Evolutionary conservation across 2,113 vertebrate species (phyloP), one percentile per base, ranked within the genome.

Genomic region (Struthio camelus): DNA sequence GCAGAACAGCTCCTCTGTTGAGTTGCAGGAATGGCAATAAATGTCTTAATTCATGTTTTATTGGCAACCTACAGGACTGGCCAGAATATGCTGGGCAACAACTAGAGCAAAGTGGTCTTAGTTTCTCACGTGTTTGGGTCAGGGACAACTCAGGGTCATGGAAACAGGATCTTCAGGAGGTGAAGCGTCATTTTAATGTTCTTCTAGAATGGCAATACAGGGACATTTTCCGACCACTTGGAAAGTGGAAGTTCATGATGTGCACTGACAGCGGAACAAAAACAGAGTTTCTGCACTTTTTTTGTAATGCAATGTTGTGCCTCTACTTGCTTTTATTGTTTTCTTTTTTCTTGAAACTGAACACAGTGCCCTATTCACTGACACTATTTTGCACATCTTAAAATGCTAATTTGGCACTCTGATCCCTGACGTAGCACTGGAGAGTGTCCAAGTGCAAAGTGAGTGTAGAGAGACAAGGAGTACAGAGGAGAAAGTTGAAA

Each of bases 241-340:
- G 87, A 79, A 94, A 80, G 83, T 58, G 36, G 93, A 96, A 97
- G 81, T 93, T 82, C 12, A 6, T 3, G 9, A 65, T 62, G 44
- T 0, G 0, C 65, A 34, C 34, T 48, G 51, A 30, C 12, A 80
- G 82, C 69, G 93, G 90, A 91, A 92, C 36, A 42, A 90, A 91
- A 93, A 67, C 44, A 7, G 48, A 75, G 71, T 59, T 85, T 78
- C 80, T 70, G 65, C 46, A 15, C n/a, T 2, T 0, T 23, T 56
- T 34, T 69, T 69, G 17, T 46, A 46, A 69, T 34, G 28, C 25
- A n/a, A 25, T 56, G 51, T 54, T 54, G 6, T 7, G 40, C 62
- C 69, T 87, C 46, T 44, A 54, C 7, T 30, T 81, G 9, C 17
- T n/a, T 20, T 40, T n/a, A 6, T 14, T 28, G 34, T 10, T 25